Conservation (phyloP, 2,888 invertebrate genomes). For the Zygothrica quintamaculata region DNA sequence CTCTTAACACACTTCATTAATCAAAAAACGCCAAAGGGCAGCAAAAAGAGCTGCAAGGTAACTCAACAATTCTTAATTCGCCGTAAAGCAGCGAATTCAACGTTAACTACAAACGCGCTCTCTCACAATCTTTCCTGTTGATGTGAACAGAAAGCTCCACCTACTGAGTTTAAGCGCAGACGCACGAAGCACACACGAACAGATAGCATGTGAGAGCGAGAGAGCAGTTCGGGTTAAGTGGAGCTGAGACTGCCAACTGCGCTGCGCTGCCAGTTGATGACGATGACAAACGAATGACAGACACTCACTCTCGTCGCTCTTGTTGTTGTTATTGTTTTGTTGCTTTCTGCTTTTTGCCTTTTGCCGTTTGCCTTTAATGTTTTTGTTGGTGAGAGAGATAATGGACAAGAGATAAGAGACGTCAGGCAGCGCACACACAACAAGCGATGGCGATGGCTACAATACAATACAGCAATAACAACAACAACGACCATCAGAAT, state of each 20-base stretch:
- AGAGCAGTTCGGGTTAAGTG: constrained; percentile 34
- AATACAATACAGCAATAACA: constrained; percentile 35
- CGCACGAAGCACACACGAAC: constrained; percentile 48
- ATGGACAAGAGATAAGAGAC: constrained; percentile 84
- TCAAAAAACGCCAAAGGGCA: constrained; percentile 60
- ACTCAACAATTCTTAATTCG: constrained; percentile 34
- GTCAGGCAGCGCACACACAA: constrained; percentile 62
- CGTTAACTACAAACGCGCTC: constrained; percentile 7
- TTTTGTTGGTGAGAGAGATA: constrained; percentile 77
- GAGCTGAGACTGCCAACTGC: constrained; percentile 50
- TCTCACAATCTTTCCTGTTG: constrained; percentile 7
- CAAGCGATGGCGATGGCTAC: constrained; percentile 65
- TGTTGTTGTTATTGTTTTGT: constrained; percentile 21
- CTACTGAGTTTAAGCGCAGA: constrained; percentile 62
- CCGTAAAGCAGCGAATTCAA: constrained; percentile 42
- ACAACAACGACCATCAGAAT: constrained; percentile 60
- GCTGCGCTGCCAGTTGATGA: constrained; percentile 51
- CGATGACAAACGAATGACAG: constrained; percentile 83
- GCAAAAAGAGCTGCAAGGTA: constrained; percentile 43
- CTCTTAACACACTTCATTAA: constrained; percentile 84
- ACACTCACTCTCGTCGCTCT: constrained; percentile 71
- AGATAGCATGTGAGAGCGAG: constrained; percentile 39
- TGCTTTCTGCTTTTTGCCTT: constrained; percentile 23
- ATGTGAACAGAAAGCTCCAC: constrained; percentile 75
- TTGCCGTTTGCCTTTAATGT: no score